Evolutionary conservation across 2,797 vertebrate genomes (phyloP), one percentile per base, ranked within the genome.

Genomic region (Enteromius viviparus): DNA sequence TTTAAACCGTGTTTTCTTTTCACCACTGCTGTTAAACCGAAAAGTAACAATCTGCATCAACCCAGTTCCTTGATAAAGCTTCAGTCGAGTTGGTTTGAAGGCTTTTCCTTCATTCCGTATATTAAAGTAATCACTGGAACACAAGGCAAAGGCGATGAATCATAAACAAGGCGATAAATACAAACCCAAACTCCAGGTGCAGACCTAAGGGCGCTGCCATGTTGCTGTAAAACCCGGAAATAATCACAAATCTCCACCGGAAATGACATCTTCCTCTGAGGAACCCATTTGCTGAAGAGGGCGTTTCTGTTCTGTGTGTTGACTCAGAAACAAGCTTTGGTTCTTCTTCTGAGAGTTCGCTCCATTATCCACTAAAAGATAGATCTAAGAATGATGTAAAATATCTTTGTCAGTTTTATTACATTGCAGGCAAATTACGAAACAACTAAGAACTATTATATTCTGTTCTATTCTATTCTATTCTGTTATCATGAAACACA

Each of bases 111-210:
- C 42, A 64, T 64, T 62, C 21, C 17, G 40, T 40, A 10, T 64
- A 37, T 40, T 58, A 58, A 55, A 6, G 62, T 17, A 45, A 21
- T 11, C 12, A 40, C 1, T 3, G 6, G 1, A 82, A 68, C 32
- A 62, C 60, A n/a, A 32, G 42, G 0, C 1, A 51, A 45, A 68
- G 15, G 62, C 1, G 23, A 45, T 11, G 21, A 23, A 21, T 40
- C 6, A 51, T 40, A 23, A 81, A 51, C 21, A 40, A 65, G 65
- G 40, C 42, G 6, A 45, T 40, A 11, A 71, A 21, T 70, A 87
- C 97, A 90, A 92, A 99, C 97, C 97, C 95, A 91, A 99, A 99
- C 91, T 97, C 96, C 94, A 99, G 92, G 71, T 95, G 94, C 79
- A 98, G 87, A 40, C 91, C 93, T 88, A 97, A 32, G 95, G 96